phyloP scores from a whole-genome alignment of 2,888 invertebrate species.

The Drosophila subsilvestris region DNA sequence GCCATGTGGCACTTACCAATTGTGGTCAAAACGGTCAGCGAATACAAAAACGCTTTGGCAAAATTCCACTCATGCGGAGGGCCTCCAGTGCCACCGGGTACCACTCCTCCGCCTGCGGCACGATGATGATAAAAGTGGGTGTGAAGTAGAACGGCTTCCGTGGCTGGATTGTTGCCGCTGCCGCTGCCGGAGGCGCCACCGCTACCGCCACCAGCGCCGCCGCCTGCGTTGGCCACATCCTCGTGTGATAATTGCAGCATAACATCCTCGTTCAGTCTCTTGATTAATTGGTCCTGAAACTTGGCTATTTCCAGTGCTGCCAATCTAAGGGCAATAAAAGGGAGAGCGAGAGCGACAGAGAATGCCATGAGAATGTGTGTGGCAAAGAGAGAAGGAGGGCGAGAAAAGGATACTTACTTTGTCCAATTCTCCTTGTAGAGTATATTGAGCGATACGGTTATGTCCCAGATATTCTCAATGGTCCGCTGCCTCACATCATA shows the following conservation, averaged over 20 bases:
- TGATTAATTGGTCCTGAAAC: constrained; percentile 93
- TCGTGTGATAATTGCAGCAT: constrained; percentile 86
- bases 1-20: constrained; percentile 88
- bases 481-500: constrained; percentile 88
- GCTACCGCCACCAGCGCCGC: constrained; percentile 43
- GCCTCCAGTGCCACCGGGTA: constrained; percentile 58
- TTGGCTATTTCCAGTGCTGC: constrained; percentile 85
- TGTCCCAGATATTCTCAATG: constrained; percentile 96
- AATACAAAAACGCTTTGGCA: constrained; percentile 96
- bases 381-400: too few species aligned
- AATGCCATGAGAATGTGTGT: not conserved
- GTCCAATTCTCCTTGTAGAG: constrained; percentile 96
- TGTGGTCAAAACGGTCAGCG: constrained; percentile 96
- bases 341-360: not conserved
- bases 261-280: constrained; percentile 91
- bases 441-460: constrained; percentile 94
- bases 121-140: constrained; percentile 84
- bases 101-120: constrained; percentile 84
- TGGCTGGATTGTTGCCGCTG: constrained; percentile 80
- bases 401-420: constrained; percentile 86
- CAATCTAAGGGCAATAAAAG: constrained; percentile 75
- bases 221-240: constrained; percentile 83
- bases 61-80: constrained; percentile 90
- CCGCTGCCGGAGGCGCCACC: constrained; percentile 81
- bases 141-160: constrained; percentile 83